phyloP scores from a whole-genome alignment of 2,888 invertebrate genomes.

The Dynastes maya region DNA sequence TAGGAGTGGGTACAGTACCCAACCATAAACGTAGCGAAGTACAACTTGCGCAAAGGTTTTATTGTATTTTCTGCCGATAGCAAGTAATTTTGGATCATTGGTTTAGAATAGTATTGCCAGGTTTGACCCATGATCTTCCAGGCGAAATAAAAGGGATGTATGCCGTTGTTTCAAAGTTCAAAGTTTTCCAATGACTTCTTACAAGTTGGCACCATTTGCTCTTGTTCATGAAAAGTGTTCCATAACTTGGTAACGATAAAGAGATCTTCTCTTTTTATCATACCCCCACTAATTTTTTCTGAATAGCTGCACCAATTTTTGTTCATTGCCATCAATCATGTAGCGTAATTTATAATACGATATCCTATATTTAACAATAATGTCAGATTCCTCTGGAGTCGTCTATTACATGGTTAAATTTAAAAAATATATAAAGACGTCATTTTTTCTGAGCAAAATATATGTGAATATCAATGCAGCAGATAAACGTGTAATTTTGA shows the following conservation, averaged over 20 bases:
- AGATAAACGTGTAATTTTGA: too few relatives aligned
- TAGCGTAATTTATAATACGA: slow-evolving; percentile 83
- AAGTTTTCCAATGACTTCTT: slow-evolving; percentile 80
- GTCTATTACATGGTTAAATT: slow-evolving; percentile 70
- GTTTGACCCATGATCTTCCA: too few relatives aligned
- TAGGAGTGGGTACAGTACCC: slow-evolving; percentile 73
- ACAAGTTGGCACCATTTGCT: slow-evolving; percentile 82
- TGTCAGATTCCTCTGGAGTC: slow-evolving; percentile 76
- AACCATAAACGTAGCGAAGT: slow-evolving; percentile 74
- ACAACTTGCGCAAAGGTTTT: slow-evolving; percentile 80
- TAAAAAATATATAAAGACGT: too few relatives aligned
- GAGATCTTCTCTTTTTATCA: slow-evolving; percentile 79
- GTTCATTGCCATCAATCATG: slow-evolving; percentile 79
- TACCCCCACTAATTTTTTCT: slow-evolving; percentile 77
- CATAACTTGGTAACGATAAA: slow-evolving; percentile 82
- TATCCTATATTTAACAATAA: slow-evolving; percentile 83
- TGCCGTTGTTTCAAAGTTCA: slow-evolving; percentile 70
- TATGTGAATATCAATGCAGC: too few relatives aligned
- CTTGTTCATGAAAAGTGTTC: slow-evolving; percentile 88
- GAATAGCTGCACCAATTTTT: slow-evolving; percentile 75
- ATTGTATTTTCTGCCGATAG: too few relatives aligned
- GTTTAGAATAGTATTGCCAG: too few relatives aligned
- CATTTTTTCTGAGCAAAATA: too few relatives aligned
- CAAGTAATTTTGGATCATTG: too few relatives aligned
- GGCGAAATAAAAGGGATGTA: too few relatives aligned